These are phyloP conservation scores for Girardinichthys multiradiatus DNA, from an alignment of 2,113 vertebrate species.

Conservation along the genomic window DNA sequence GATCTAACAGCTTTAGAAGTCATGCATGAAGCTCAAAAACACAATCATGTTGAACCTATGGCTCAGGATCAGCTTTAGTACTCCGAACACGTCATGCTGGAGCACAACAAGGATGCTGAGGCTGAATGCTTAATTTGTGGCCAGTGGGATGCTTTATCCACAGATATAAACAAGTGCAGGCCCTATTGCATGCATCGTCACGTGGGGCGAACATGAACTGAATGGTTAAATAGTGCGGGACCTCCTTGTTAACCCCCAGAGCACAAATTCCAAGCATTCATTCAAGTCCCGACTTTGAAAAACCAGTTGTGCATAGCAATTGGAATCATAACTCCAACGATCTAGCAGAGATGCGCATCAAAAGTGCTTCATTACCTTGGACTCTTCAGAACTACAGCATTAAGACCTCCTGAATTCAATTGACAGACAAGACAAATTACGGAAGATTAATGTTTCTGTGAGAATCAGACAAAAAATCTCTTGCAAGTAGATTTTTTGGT, in stretches of 20 bases:
- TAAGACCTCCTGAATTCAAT: conserved; percentile 43
- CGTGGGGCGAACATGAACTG: conserved; percentile 66
- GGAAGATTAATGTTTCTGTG: conserved; percentile 25
- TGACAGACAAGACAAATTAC: conserved; percentile 27
- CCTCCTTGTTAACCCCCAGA: conserved; percentile 78
- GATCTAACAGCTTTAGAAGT: conserved; percentile 52
- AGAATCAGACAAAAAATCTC: conserved; percentile 3
- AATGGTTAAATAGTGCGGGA: conserved; percentile 77
- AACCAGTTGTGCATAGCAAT: conserved; percentile 73
- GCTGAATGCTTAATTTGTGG: conserved; percentile 81
- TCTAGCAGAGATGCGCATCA: conserved; percentile 25
- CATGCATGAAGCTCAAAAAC: conserved; percentile 57
- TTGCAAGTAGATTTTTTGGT: not conserved
- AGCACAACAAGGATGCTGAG: conserved; percentile 74
- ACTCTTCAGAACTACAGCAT: conserved; percentile 32
- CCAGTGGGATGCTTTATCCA: conserved; percentile 77
- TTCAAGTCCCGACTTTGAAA: conserved; percentile 71
- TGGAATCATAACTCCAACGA: conserved; percentile 66
- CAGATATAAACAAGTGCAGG: conserved; percentile 78
- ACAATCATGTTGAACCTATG: conserved; percentile 64
- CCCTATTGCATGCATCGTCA: conserved; percentile 75
- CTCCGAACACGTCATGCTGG: conserved; percentile 72
- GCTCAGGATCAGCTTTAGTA: conserved; percentile 66
- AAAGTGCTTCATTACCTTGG: conserved; percentile 62
- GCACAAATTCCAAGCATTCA: conserved; percentile 68